Evolutionary conservation across 2,888 invertebrate genomes (phyloP).

Genomic region (Thumatha senex): DNA sequence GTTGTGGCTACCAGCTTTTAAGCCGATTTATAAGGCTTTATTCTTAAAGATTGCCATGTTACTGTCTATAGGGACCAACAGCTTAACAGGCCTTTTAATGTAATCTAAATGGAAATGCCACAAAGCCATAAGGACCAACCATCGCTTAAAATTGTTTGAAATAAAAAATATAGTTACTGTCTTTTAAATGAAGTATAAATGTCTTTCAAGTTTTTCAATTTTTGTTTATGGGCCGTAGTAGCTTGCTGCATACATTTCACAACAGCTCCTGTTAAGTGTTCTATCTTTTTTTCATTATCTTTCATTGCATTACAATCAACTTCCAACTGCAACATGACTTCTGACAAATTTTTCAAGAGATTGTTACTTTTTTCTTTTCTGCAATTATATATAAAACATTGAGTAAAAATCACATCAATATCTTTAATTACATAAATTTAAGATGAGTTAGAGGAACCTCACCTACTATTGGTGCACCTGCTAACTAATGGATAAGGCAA

Average conservation of each 20-base stretch:
- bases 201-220: conserved; percentile 59
- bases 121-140: no score
- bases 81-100: no score
- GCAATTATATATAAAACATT: conserved; percentile 10
- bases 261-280: conserved; percentile 58
- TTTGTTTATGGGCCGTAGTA: conserved; percentile 59
- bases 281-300: conserved; percentile 69
- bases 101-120: no score
- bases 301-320: conserved; percentile 61
- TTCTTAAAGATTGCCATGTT: no score
- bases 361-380: conserved; percentile 60
- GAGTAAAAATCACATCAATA: neutral
- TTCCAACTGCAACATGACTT: conserved; percentile 57
- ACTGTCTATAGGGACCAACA: no score
- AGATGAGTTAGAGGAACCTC: no score
- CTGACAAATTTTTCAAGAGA: conserved; percentile 53
- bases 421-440: no score
- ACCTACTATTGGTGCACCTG: no score
- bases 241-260: conserved; percentile 69
- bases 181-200: conserved; percentile 57
- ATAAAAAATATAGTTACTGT: conserved; percentile 49
- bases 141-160: no score
- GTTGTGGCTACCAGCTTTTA: no score
- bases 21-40: no score
- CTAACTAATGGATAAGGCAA: no score